Evolutionary conservation across 2,113 vertebrate species (phyloP).

Genomic region (Hemibagrus wyckioides): DNA sequence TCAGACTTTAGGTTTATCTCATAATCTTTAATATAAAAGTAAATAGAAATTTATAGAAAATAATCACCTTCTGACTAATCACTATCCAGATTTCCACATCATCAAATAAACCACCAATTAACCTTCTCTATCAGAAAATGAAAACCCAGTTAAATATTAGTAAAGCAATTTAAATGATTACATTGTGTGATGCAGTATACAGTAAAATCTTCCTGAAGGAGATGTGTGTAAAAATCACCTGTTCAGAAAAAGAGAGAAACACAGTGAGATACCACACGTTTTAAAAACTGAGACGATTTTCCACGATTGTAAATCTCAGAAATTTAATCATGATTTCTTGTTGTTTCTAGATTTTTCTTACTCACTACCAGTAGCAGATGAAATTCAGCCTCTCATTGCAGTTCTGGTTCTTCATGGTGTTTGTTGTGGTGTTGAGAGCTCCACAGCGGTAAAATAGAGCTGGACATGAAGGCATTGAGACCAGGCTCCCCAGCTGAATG

Average conservation of each 20-base stretch:
- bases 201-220: background rate
- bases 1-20: no score
- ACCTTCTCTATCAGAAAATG: background rate
- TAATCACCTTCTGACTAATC: background rate
- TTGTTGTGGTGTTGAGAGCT: slow-evolving; percentile 28
- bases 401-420: slow-evolving; percentile 43
- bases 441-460: slow-evolving; percentile 47
- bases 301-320: background rate
- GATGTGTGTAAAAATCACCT: background rate
- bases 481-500: no score
- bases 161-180: background rate
- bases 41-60: no score
- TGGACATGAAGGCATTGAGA: slow-evolving; percentile 47
- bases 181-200: background rate
- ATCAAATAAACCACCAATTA: background rate
- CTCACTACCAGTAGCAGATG: slow-evolving; percentile 48
- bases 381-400: slow-evolving; percentile 60
- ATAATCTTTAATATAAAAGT: background rate
- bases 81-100: background rate
- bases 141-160: background rate
- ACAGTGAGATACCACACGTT: background rate
- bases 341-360: background rate
- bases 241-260: background rate
- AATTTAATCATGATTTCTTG: background rate
- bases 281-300: background rate